A percentile compares a stretch with the other conserved stretches of the same genome.
Conservation (phyloP, 2,113 vertebrate species). For the Xenopus borealis region DNA sequence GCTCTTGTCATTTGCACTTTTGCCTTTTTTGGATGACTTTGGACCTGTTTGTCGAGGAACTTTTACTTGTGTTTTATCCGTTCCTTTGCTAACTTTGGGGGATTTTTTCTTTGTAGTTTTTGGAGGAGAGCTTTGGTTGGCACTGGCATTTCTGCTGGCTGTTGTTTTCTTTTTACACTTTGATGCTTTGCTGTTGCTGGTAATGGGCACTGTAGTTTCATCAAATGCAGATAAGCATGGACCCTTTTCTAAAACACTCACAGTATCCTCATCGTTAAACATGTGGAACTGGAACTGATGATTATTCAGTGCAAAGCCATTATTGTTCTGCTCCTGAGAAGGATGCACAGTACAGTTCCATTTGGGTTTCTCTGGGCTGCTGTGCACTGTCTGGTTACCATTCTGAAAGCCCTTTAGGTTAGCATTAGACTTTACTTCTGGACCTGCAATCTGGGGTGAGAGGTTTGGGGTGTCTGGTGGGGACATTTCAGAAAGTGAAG, state of each 20-base stretch:
- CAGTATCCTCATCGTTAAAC: conserved; percentile 87
- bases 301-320: conserved; percentile 83
- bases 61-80: conserved; percentile 79
- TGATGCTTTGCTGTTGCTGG: conserved; percentile 77
- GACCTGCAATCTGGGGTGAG: conserved; percentile 88
- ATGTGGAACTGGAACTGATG: conserved; percentile 90
- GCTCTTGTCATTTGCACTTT: conserved; percentile 75
- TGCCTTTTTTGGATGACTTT: conserved; percentile 87
- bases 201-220: conserved; percentile 77
- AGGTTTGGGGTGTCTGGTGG: conserved; percentile 95
- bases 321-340: conserved; percentile 73
- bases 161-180: conserved; percentile 88
- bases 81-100: conserved; percentile 81
- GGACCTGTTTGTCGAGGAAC: conserved; percentile 79
- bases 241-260: conserved; percentile 77
- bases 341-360: conserved; percentile 87
- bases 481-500: conserved; percentile 92
- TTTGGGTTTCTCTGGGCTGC: conserved; percentile 79
- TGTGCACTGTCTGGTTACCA: conserved; percentile 68
- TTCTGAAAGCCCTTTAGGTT: conserved; percentile 84
- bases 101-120: conserved; percentile 89
- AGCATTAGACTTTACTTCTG: conserved; percentile 78
- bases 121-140: conserved; percentile 76
- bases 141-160: conserved; percentile 75
- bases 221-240: conserved; percentile 76